These are phyloP conservation scores for Spialia ferax DNA, from an alignment of 2,888 invertebrate species.

Conservation along the genomic window DNA sequence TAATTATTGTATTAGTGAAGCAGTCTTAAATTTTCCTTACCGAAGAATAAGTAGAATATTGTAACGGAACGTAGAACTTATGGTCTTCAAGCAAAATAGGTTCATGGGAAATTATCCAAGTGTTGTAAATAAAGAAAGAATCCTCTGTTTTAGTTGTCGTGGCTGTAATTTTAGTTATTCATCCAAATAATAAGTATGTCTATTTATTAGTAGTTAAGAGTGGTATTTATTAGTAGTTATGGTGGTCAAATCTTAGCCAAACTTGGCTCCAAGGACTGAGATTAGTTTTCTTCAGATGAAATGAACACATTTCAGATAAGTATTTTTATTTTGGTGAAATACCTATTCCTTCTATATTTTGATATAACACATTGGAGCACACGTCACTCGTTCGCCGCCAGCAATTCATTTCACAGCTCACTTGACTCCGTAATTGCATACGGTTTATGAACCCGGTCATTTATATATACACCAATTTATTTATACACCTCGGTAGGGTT, in stretches of 20 bases:
- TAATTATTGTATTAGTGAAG: constrained; percentile 18
- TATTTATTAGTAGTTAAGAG: no score
- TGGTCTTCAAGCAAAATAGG: neutral
- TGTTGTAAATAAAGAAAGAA: no score
- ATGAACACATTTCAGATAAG: neutral
- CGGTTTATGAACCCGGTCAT: constrained; percentile 58
- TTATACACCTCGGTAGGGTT: constrained; percentile 41
- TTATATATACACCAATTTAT: constrained; percentile 51
- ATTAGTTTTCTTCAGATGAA: neutral
- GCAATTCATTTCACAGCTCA: constrained; percentile 71
- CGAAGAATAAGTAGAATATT: neutral
- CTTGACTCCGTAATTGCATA: constrained; percentile 69
- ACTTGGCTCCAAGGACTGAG: no score
- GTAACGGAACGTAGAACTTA: neutral
- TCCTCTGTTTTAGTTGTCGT: no score
- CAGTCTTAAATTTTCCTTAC: neutral
- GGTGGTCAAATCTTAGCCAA: no score
- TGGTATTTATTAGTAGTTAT: no score
- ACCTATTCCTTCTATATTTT: neutral
- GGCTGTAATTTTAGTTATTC: no score
- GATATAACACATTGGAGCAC: constrained; percentile 20
- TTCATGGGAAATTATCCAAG: no score
- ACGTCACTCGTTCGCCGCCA: constrained; percentile 41
- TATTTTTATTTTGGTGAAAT: neutral
- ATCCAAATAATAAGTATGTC: no score